Conservation (phyloP, 2,888 invertebrate species). For the Petrolisthes cinctipes region DNA sequence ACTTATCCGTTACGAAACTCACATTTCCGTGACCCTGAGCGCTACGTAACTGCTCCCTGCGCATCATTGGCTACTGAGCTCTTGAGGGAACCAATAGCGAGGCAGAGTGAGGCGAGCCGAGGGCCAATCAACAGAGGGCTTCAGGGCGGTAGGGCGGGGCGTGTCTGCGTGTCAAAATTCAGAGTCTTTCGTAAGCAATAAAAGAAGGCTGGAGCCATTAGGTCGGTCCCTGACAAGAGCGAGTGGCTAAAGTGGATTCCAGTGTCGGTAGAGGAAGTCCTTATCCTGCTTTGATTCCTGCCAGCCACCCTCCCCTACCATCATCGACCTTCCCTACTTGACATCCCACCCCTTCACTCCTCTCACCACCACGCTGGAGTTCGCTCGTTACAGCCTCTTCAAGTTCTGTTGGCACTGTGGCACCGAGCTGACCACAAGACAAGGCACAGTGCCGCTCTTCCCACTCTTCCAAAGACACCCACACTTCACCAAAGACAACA, state of each 20-base stretch:
- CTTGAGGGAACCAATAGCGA: not conserved
- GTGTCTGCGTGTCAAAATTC: constrained; percentile 22
- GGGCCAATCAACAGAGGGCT: constrained; percentile 52
- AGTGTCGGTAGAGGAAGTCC: constrained; percentile 30
- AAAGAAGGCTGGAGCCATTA: constrained; percentile 41
- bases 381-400: constrained; percentile 51
- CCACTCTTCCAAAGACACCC: constrained; percentile 2
- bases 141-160: constrained; percentile 48
- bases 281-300: constrained; percentile 2
- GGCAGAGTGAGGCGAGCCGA: not conserved
- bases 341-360: not conserved
- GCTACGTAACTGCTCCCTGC: not conserved
- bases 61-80: not conserved
- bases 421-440: constrained; percentile 33
- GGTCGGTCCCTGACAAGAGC: constrained; percentile 12
- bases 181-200: constrained; percentile 51
- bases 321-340: not conserved
- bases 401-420: constrained; percentile 60
- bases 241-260: constrained; percentile 51
- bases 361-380: constrained; percentile 47
- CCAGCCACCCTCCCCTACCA: not conserved
- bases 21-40: constrained; percentile 26
- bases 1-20: constrained; percentile 35
- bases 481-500: not conserved
- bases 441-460: constrained; percentile 4